Percentiles rank a stretch among this genome's conserved stretches.
Evolutionary conservation across 2,797 vertebrate species (phyloP).

Genomic region (Cheracebus regulus): DNA sequence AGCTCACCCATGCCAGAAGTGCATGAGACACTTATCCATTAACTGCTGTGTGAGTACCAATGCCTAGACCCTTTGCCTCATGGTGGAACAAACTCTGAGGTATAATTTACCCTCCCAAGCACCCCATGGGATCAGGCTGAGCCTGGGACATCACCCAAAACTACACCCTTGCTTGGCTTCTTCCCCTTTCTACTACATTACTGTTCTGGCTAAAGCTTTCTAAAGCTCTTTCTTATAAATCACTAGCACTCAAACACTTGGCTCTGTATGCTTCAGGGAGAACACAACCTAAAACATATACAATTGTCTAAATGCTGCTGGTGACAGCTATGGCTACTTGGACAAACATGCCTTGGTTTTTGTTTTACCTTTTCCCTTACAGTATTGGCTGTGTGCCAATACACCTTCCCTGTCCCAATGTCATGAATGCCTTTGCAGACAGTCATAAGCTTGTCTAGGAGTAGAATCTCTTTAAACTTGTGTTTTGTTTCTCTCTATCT

Average conservation of each 20-base stretch:
- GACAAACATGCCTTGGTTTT: background rate
- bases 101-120: background rate
- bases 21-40: background rate
- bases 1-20: background rate
- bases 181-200: background rate
- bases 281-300: background rate
- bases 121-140: background rate
- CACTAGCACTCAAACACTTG: background rate
- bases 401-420: background rate
- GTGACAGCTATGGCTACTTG: background rate
- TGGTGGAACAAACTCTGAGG: background rate
- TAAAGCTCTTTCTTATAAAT: background rate
- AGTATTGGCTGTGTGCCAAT: background rate
- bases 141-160: background rate
- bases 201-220: background rate
- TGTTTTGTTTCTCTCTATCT: background rate
- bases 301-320: background rate
- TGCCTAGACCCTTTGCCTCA: background rate
- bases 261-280: background rate
- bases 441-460: background rate
- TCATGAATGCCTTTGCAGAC: background rate
- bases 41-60: background rate
- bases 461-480: background rate
- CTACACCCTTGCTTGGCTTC: background rate
- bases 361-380: background rate